Base-by-base conservation (phyloP, 2,888 invertebrate genomes). In the Drosophila neutralis region DNA sequence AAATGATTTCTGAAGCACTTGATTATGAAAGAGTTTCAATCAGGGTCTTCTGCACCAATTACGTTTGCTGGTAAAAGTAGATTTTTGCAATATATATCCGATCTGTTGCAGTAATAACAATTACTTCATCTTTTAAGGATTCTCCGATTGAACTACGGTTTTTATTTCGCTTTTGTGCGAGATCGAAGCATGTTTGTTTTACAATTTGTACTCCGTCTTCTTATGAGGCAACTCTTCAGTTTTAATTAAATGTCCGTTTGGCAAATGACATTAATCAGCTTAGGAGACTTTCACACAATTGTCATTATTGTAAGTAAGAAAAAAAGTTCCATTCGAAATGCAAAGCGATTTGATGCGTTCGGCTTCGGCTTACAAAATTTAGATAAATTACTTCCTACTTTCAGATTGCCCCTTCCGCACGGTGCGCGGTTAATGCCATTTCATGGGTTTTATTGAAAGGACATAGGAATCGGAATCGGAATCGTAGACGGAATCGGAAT, bases 321-420 rank as follows among this genome's bases (percentile, higher is more conserved):
- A 40, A 31, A 33, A 60, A 67, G 38, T 65, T 51, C 62, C 49
- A 64, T 58, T 35, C 40, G 31, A 62, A 69, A 77, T 80, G 80
- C 78, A 83, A 86, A 74, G 58, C 54, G 64, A 66, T 79, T 71
- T 64, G 66, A 73, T 64, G 61, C 80, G 62, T 60, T 48, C 52
- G 48, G 80, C 70, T 60, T 48, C 45, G 48, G 80, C 69, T 77
- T 82, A 68, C 36, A 68, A 67, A 77, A 75, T 80, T 42, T 69
- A 81, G 76, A 85, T 82, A 78, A 82, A 86, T 85, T 67, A 74
- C 82, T 87, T 87, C 82, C 81, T 76, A 81, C 85, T 84, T 72
- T 68, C 49, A 45, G 42, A 52, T 54, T 40, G 24, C 42, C 45
- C 56, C 33, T 52, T 29, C 49, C 69, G 53, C 57, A 13, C 64